Conservation (phyloP, 2,888 invertebrate species). For the Helobdella robusta region DNA sequence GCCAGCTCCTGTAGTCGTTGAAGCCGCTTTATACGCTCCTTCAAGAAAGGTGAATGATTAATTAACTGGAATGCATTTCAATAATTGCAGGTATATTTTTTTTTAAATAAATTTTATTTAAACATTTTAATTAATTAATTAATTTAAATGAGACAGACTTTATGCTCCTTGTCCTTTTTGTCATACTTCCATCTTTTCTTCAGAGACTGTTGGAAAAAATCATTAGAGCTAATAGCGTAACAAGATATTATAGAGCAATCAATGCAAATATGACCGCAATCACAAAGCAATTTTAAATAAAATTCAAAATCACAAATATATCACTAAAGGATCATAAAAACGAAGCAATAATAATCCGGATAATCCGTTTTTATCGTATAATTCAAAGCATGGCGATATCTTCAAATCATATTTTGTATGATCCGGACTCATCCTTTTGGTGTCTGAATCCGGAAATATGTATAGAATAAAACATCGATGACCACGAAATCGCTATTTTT, state of each 20-base stretch:
- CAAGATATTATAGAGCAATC: no score
- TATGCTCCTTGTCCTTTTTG: conserved; percentile 36
- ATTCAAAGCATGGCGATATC: no score
- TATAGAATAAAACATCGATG: no score
- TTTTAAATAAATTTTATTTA: background rate
- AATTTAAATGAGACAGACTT: conserved; percentile 26
- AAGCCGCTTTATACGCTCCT: conserved; percentile 33
- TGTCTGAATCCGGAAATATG: no score
- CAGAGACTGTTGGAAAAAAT: conserved; percentile 29
- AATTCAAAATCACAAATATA: no score
- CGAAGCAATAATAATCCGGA: background rate
- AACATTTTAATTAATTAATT: background rate
- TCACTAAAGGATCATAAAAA: no score
- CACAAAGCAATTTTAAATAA: no score
- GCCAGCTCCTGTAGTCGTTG: conserved; percentile 32
- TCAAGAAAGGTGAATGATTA: background rate
- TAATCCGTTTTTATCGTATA: background rate
- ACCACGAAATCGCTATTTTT: no score
- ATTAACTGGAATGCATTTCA: background rate
- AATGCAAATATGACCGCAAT: no score
- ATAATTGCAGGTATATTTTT: background rate
- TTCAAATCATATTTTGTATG: no score
- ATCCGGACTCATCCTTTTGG: no score
- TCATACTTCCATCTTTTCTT: conserved; percentile 37
- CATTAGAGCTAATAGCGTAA: no score